Evolutionary conservation across 2,888 invertebrate genomes (phyloP), one percentile per base, ranked within the genome.

Genomic region (Polyommatus iphigenia): DNA sequence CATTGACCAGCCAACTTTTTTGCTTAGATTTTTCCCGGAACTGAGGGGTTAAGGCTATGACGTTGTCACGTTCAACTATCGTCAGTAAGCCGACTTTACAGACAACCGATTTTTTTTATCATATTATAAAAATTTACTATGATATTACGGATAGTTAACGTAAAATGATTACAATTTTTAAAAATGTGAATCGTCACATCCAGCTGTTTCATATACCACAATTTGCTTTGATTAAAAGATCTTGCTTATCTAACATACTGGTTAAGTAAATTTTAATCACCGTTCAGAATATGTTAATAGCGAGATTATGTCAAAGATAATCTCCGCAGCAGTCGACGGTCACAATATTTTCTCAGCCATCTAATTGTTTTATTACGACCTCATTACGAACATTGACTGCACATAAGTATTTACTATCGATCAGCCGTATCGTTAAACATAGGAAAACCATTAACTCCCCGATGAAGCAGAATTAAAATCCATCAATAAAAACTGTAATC

Each of bases 401-500:
- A 29, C 29, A 15, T 29, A 67, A 67, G 67, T 67, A 67, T 29
- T 67, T 29, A 67, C 24, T 67, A 72, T 72, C 72, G 6, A 72
- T 72, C 72, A 72, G 72, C 72, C 36, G 29, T 67, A 72, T 41
- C 36, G 18, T 72, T 41, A 72, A 41, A 75, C 75, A 75, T 54
- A 75, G 75, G 20, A 75, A 54, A 54, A 50, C 75, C 75, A 75
- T 75, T 75, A 75, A 50, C 54, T 50, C 75, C 15, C 50, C 54
- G 46, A 73, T 20, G 73, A 73, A 75, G 46, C 24, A 57, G 36
- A 36, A 72, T 71, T 36, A 36, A 71, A 77, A 71, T 77, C n/a
- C 36, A 54, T 71, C 71, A 72, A 77, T 71, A 72, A 57, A 71
- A 77, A 72, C 24, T 77, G 36, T 46, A 72, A 71, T 41, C 77